Percentiles rank a stretch among this genome's conserved stretches.
Conservation (phyloP, 2,888 invertebrate species). For the Erynnis tages region DNA sequence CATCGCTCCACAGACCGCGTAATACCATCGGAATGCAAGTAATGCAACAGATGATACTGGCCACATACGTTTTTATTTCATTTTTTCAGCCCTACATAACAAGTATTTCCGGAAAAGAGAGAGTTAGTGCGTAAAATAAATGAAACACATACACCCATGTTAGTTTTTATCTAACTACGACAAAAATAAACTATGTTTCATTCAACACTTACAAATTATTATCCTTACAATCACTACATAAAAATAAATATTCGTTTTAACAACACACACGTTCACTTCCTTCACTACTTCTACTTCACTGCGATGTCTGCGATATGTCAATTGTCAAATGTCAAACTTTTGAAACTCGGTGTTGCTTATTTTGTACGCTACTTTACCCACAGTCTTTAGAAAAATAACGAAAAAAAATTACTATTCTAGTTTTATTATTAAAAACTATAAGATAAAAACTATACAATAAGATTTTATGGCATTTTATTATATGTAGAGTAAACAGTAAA, state of each 20-base stretch:
- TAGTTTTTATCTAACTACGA: slow-evolving; percentile 31
- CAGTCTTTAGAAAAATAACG: no score
- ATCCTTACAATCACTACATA: slow-evolving; percentile 64
- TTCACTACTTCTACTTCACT: slow-evolving; percentile 58
- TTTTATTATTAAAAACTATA: no score
- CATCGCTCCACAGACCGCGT: slow-evolving; percentile 52
- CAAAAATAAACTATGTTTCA: slow-evolving; percentile 47
- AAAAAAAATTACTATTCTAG: no score
- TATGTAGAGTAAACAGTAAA: no score
- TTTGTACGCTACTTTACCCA: not conserved
- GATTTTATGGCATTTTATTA: no score
- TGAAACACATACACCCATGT: slow-evolving; percentile 18
- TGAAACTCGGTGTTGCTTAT: slow-evolving; percentile 36
- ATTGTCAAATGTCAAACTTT: slow-evolving; percentile 48
- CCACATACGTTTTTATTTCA: slow-evolving; percentile 67
- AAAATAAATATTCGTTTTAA: slow-evolving; percentile 60
- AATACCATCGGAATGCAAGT: slow-evolving; percentile 70
- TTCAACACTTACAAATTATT: slow-evolving; percentile 70
- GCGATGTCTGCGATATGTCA: slow-evolving; percentile 69
- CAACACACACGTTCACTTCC: slow-evolving; percentile 73
- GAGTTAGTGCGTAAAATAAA: slow-evolving; percentile 31
- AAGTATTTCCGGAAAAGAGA: slow-evolving; percentile 60
- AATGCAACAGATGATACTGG: slow-evolving; percentile 61
- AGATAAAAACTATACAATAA: no score
- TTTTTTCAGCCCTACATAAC: slow-evolving; percentile 53